phyloP scores from a whole-genome alignment of 2,113 vertebrate species.

The cattle (Bos taurus) region ARS-UCD2.0 NC_037330.1:117129501-117130000 shows the following conservation, averaged over 20 bases:
- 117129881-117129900: too few relatives aligned
- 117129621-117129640: background rate
- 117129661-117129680: rapidly evolving
- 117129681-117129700: background rate
- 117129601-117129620: background rate
- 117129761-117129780: rapidly evolving
- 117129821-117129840: rapidly evolving
- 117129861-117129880: background rate
- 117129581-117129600: too few relatives aligned
- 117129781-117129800: background rate
- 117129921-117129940: rapidly evolving
- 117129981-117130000: background rate
- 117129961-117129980: background rate
- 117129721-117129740: background rate
- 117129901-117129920: rapidly evolving
- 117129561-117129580: background rate
- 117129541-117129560: rapidly evolving
- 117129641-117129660: rapidly evolving
- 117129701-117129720: background rate
- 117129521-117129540: background rate
- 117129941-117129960: rapidly evolving
- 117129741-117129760: background rate
- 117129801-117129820: background rate
- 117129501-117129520: rapidly evolving
- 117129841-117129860: rapidly evolving